phyloP scores from a whole-genome alignment of 2,113 vertebrate species.

The Chaetodon trifascialis region DNA sequence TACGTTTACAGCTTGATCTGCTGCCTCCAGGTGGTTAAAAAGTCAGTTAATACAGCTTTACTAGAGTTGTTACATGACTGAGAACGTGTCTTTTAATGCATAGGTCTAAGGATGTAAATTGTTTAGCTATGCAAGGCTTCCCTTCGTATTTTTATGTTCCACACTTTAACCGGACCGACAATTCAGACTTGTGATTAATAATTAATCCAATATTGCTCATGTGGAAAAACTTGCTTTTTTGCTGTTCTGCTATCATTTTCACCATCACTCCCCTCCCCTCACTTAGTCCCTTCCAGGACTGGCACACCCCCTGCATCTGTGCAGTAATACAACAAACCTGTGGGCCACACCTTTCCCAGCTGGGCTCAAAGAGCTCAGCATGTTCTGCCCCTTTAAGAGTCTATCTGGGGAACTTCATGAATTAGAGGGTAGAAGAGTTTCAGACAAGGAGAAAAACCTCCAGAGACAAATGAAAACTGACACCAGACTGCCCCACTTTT shows the following conservation, averaged over 20 bases:
- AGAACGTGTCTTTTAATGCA: background rate
- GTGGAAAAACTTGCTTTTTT: background rate
- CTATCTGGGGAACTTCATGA: background rate
- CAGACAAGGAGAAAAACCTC: slow-evolving; percentile 26
- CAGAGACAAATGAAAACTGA: slow-evolving; percentile 40
- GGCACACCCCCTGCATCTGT: too few species aligned
- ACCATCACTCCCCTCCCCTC: background rate
- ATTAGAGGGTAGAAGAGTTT: slow-evolving; percentile 18
- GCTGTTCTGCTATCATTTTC: background rate
- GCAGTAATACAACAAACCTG: background rate
- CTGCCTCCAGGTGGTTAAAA: background rate
- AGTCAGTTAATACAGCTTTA: background rate
- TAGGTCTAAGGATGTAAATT: background rate
- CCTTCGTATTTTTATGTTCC: background rate
- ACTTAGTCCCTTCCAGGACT: background rate
- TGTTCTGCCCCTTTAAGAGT: slow-evolving; percentile 21
- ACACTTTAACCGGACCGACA: background rate
- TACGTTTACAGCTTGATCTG: background rate
- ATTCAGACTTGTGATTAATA: background rate
- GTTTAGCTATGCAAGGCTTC: too few species aligned
- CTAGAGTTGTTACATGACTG: background rate
- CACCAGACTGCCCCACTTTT: slow-evolving; percentile 40
- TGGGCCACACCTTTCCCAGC: background rate
- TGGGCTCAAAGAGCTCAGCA: background rate
- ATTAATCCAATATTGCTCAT: background rate